phyloP scores from a whole-genome alignment of 2,113 vertebrate species.

The Aepyceros melampus region DNA sequence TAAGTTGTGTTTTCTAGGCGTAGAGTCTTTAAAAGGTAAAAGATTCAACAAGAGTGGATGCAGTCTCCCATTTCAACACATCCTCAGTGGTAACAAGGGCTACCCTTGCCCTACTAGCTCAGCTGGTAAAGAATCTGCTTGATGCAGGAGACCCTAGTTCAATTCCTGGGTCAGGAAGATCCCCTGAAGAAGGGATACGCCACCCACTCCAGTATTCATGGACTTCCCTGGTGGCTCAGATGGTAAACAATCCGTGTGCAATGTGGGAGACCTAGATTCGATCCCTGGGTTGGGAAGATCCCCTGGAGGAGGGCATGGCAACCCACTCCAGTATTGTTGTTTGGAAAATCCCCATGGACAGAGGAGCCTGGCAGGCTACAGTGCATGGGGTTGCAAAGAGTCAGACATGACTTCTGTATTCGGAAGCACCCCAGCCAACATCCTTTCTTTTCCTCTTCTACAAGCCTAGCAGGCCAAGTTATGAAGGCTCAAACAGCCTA shows the following conservation, averaged over 20 bases:
- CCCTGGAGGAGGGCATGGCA: not conserved
- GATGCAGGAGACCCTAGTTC: not conserved
- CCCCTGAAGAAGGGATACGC: not conserved
- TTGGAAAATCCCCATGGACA: not conserved
- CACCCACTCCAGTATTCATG: not conserved
- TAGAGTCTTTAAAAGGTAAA: not conserved
- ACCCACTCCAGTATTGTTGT: not conserved
- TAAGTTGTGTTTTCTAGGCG: not conserved
- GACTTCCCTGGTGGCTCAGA: not conserved
- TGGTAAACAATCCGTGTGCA: not conserved
- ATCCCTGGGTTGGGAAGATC: not conserved
- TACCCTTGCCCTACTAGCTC: not conserved
- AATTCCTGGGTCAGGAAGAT: not conserved
- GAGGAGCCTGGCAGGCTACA: not conserved
- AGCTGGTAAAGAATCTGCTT: not conserved
- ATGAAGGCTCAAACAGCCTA: not conserved
- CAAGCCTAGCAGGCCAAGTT: not conserved
- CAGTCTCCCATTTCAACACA: not conserved
- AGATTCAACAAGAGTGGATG: not conserved
- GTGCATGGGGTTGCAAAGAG: not conserved
- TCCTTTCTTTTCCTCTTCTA: not conserved
- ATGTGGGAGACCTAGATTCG: not conserved
- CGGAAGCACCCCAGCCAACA: not conserved
- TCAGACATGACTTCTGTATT: not conserved
- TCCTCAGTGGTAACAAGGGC: not conserved